Evolutionary conservation across 2,888 invertebrate genomes (phyloP).

Genomic region (Ennomos fuscantarius): DNA sequence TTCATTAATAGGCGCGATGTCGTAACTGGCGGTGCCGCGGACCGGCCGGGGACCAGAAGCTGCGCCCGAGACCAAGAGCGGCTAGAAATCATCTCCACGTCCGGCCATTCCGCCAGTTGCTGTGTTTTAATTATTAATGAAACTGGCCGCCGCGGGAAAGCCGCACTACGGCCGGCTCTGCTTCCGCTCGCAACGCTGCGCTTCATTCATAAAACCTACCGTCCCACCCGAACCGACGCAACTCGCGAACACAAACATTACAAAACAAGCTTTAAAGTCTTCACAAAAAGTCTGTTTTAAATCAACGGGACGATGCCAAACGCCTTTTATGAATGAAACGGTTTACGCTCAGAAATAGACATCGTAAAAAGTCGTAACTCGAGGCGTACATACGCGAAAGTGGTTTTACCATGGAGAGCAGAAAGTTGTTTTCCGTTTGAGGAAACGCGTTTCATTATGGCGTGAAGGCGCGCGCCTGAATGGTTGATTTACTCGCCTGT

Average conservation of each 20-base stretch:
- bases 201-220: conserved; percentile 82
- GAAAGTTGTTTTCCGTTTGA: conserved; percentile 81
- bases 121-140: conserved; percentile 84
- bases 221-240: conserved; percentile 48
- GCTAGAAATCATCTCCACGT: conserved; percentile 82
- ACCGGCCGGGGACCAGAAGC: conserved; percentile 54
- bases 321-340: conserved; percentile 48
- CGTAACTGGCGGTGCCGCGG: conserved; percentile 24
- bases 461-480: conserved; percentile 63
- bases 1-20: conserved; percentile 34
- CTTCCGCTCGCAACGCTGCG: conserved; percentile 83
- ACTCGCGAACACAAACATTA: conserved; percentile 41
- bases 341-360: conserved; percentile 71
- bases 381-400: conserved; percentile 72
- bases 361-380: conserved; percentile 78
- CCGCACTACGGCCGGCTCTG: conserved; percentile 79
- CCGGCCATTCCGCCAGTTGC: conserved; percentile 81
- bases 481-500: conserved; percentile 80
- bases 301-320: conserved; percentile 36
- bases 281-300: conserved; percentile 45
- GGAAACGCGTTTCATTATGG: conserved; percentile 64
- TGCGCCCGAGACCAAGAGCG: conserved; percentile 61
- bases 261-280: conserved; percentile 56
- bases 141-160: conserved; percentile 82
- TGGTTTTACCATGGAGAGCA: conserved; percentile 73